Evolutionary conservation across 2,888 invertebrate genomes (phyloP), one percentile per base, ranked within the genome.

Genomic region (Seira musarum): DNA sequence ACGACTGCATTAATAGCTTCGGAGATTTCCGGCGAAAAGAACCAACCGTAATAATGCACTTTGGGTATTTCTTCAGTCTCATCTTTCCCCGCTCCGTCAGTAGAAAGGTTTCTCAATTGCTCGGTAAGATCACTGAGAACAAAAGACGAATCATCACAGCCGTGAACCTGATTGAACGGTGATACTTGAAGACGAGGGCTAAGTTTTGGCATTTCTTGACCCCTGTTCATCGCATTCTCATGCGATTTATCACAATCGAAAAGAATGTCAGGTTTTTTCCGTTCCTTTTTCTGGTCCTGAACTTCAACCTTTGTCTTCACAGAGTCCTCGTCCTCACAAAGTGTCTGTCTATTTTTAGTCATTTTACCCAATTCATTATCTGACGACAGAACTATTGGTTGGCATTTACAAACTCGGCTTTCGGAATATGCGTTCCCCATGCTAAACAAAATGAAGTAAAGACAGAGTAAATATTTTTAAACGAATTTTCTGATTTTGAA

Each of bases 21-120:
- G 1, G 80, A 81, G 0, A 19, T 53, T 71, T 78, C 68, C 15
- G 25, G 21, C 1, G 61, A 15, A 25, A 81, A 78, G 30, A 83
- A 83, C 81, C 81, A 83, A 0, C 81, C 83, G 30, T 81, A 83
- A n/a, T 83, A 83, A 0, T 81, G 61, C 1, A 81, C 74, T 46
- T 80, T 75, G 5, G 82, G 80, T 10, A 82, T 22, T 17, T 82
- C 71, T 17, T 40, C 19, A 10, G 53, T 76, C 25, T 49, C 49
- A n/a, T n/a, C 49, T 2, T n/a, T 13, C 15, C 49, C 49, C 2
- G 2, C 17, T 49, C 49, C 49, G 15, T n/a, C 15, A 3, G 17
- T n/a, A 3, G 49, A 49, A 13, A 49, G 17, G 49, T 13, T n/a
- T 13, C 17, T 49, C 17, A 49, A 49, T 13, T 49, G 49, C 3